Evolutionary conservation across 2,888 invertebrate genomes (phyloP), one percentile per base, ranked within the genome.

Genomic region (Xestia xanthographa): DNA sequence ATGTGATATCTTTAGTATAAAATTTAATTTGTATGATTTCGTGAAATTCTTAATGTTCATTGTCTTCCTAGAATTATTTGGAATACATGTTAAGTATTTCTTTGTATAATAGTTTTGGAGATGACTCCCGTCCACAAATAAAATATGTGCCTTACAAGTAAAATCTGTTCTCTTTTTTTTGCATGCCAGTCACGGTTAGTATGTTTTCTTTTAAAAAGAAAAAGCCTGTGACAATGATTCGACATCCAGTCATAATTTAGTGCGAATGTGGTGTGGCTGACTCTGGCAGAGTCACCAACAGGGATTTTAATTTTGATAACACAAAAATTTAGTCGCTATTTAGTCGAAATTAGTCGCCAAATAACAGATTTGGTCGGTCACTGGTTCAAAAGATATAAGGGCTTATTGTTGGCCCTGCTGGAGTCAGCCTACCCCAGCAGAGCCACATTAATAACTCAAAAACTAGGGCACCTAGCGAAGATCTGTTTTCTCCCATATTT

Each of bases 91-190:
- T 74, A 75, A 74, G 69, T 84, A 83, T 86, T 78, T 85, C 81
- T 85, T 77, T 84, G 77, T 81, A 82, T 77, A 85, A 87, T 87
- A 87, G 74, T 85, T 84, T 87, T 87, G 86, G 81, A 85, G 81
- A 77, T 87, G 76, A 86, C 82, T 86, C 85, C 90, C 92, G 92
- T 94, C 93, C 93, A 90, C 84, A 86, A 94, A 92, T 93, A 93
- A 94, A 34, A 34, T 34, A 93, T 77, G 91, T 92, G 92, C 91
- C 92, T 87, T 89, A 88, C 71, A 81, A 83, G 66, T 83, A 50
- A 80, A 66, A 65, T 66, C 50, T 29, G 62, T 75, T 66, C 34
- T 78, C 11, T 74, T 79, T 75, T 77, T 70, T 70, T 68, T 71
- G 56, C 48, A 29, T 50, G 17, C 38, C 70, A n/a, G 69, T 68